Base-by-base conservation (phyloP, 2,113 vertebrate genomes). In the Lipophrys pholis region DNA sequence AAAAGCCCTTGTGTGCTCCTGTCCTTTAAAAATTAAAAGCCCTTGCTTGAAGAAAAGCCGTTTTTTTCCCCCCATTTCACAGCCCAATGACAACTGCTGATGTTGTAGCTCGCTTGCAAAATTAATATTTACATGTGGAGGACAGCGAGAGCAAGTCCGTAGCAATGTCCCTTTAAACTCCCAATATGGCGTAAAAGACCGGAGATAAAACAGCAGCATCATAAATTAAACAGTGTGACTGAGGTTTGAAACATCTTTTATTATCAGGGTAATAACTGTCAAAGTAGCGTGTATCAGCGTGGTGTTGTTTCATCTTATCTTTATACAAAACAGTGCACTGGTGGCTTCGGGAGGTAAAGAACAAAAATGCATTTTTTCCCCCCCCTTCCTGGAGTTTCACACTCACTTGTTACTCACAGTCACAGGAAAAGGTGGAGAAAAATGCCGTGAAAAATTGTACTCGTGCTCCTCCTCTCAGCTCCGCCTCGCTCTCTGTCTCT, bases 21-120 rank as follows among this genome's bases (percentile, higher is more conserved):
- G 82, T 87, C 78, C 82, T 88, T 92, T 86, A 89, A 91, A 92
- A 90, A 91, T 91, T 86, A 90, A 92, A 90, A 90, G 86, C 90
- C 90, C 90, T 91, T 91, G 86, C 84, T 83, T 60, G 53, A 61
- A 79, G 78, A 86, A 87, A 87, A 79, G 80, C 55, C 12, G 9
- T 53, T 65, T 71, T 52, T 30, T 49, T 48, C 54, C 66, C 48
- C 54, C 66, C 61, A 30, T 78, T 81, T 89, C 81, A 82, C 85
- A 88, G 70, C 73, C 85, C 82, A 49, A 49, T 77, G 77, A 89
- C 80, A 76, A 86, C 71, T 75, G 81, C 83, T 82, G 80, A 83
- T 82, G 80, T 78, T 66, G 81, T 81, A 73, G 85, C 78, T 82
- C 80, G 68, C 77, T 84, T 83, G 81, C 72, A 88, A 90, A 91